Percentiles rank a stretch among this genome's conserved stretches.
These are phyloP conservation scores for Salvelinus fontinalis DNA, from an alignment of 2,113 vertebrate genomes.

Conservation along the genomic window DNA sequence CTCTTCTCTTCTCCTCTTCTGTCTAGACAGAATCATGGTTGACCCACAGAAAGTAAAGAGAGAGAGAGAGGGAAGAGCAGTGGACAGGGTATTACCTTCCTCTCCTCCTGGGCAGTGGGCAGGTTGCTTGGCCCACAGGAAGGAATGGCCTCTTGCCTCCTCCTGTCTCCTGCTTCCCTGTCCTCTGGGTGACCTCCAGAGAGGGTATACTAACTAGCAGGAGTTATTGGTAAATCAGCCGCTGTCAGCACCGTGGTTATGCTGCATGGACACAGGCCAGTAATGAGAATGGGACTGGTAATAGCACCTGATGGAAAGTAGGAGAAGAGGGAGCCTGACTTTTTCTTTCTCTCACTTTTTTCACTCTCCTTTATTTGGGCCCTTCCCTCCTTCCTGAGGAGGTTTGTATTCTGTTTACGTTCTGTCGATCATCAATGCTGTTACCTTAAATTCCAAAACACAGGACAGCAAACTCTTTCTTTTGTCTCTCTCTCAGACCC, in stretches of 20 bases:
- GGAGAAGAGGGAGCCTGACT: conserved; percentile 80
- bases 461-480: background rate
- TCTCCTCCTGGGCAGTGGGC: conserved; percentile 66
- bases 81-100: conserved; percentile 59
- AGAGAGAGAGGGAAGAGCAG: background rate
- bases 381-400: background rate
- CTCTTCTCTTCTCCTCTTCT: background rate
- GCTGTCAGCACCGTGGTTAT: conserved; percentile 94
- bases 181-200: conserved; percentile 85
- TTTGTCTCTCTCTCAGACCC: background rate
- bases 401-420: background rate
- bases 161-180: conserved; percentile 73
- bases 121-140: conserved; percentile 82
- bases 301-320: conserved; percentile 91
- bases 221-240: conserved; percentile 93
- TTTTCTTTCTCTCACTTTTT: conserved; percentile 16
- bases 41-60: background rate
- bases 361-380: background rate
- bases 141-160: conserved; percentile 54
- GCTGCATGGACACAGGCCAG: conserved; percentile 87
- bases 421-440: background rate
- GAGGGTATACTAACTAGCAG: conserved; percentile 71
- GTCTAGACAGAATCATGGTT: conserved; percentile 60
- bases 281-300: conserved; percentile 89
- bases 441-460: background rate